Base-by-base conservation (phyloP, 92 coral and sea anemone species). In the Epizoanthus ramosus region DNA sequence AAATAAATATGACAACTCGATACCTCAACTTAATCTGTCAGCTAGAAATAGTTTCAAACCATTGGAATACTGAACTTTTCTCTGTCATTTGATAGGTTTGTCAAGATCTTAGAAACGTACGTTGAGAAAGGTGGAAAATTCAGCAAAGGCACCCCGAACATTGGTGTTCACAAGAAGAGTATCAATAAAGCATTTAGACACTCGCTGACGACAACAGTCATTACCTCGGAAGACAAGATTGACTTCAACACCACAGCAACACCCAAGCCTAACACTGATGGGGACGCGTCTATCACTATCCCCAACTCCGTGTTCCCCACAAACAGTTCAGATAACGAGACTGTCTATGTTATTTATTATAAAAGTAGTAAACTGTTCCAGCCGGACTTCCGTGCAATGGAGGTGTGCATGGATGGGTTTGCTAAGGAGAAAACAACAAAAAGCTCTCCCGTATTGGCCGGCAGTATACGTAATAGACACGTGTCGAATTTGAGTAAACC, bases 111-210 rank as follows among this genome's bases (percentile, higher is more conserved):
- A 45, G 99, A 97, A 71, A 87, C 79, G 54, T 97, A 88, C 80
- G 73, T 97, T 75, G 95, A 94, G 41, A 92, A 94, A 60, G 99
- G 99, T 57, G 99, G 99, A 9, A 80, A 87, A 53, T 91, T 97
- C 82, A 80, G 91, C 83, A 89, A 90, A 63, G 91, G 85, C 6
- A 90, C 99, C 9, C 66, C 90, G 0, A 97, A 97, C 84, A 89
- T 97, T 80, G 93, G 89, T 21, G 94, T 97, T 39, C 94, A 79
- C 18, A 79, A 81, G 17, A 83, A 90, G 37, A 68, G 67, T 15
- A 79, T 93, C 61, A 57, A 68, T 68, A 58, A 87, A 69, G 57
- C 79, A 21, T 52, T 80, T 58, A 83, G 57, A 3, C 74, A 79
- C 1, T 67, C 74, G 43, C 63, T 75, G 52, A 79, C 84, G 47